These are phyloP conservation scores for Phaonia tiefii DNA, from an alignment of 2,888 invertebrate genomes.

Conservation along the genomic window DNA sequence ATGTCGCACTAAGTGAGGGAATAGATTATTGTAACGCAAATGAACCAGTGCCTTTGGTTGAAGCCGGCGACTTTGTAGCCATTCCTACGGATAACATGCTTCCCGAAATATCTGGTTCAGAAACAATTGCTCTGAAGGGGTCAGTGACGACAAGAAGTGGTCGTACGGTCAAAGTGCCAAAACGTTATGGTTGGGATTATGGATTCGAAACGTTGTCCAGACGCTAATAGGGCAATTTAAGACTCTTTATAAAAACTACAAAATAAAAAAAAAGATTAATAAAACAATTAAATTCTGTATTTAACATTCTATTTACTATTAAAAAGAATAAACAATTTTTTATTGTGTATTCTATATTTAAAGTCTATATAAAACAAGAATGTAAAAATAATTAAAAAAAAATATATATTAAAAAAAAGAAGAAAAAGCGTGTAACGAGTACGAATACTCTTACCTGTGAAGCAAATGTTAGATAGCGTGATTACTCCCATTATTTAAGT, in stretches of 20 bases:
- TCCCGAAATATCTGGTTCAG: constrained; percentile 1
- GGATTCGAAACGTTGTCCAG: not conserved
- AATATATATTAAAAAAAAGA: too few species aligned
- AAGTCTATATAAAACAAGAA: too few species aligned
- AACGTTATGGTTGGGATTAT: constrained; percentile 21
- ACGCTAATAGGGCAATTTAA: constrained; percentile 8
- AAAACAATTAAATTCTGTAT: too few species aligned
- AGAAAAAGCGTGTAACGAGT: too few species aligned
- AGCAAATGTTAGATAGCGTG: too few species aligned
- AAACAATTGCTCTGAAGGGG: not conserved
- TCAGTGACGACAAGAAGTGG: not conserved
- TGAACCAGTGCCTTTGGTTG: not conserved
- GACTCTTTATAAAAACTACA: not conserved
- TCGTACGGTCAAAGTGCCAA: not conserved
- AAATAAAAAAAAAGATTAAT: too few species aligned
- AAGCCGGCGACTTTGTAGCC: constrained; percentile 7
- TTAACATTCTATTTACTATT: too few species aligned
- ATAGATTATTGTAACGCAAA: constrained; percentile 3
- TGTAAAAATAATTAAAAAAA: too few species aligned
- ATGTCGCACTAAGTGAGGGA: not conserved
- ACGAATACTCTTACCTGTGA: too few species aligned
- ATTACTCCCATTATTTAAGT: too few species aligned
- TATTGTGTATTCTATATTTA: too few species aligned
- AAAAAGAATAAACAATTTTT: too few species aligned
- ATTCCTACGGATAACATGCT: constrained; percentile 1